phyloP scores from a whole-genome alignment of 1,140 invertebrate species.

The Lepeophtheirus salmonis region DNA sequence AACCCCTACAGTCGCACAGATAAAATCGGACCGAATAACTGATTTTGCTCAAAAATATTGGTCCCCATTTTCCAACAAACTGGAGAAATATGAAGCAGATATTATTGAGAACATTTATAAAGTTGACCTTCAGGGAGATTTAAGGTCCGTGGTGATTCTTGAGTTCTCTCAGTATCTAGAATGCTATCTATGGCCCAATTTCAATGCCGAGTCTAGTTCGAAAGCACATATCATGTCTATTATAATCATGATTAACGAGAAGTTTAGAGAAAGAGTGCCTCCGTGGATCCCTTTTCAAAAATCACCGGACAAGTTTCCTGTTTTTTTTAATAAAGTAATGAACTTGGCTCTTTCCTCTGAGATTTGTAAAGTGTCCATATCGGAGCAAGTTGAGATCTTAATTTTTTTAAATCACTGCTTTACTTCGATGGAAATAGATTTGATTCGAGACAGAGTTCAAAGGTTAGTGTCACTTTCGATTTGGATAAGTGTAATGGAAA shows the following conservation, averaged over 20 bases:
- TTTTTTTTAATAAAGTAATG: slow-evolving; percentile 70
- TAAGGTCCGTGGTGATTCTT: slow-evolving; percentile 69
- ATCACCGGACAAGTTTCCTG: slow-evolving; percentile 54
- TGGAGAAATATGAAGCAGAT: slow-evolving; percentile 44
- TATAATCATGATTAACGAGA: slow-evolving; percentile 93
- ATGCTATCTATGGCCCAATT: slow-evolving; percentile 95
- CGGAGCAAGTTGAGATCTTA: slow-evolving; percentile 66
- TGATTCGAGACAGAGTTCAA: slow-evolving; percentile 81
- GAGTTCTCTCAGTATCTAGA: slow-evolving; percentile 95
- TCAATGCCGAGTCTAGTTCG: slow-evolving; percentile 36
- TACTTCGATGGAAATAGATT: slow-evolving; percentile 79
- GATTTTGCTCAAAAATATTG: slow-evolving; percentile 55
- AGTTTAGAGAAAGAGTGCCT: slow-evolving; percentile 83
- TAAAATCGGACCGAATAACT: slow-evolving; percentile 37
- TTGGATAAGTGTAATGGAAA: slow-evolving; percentile 74
- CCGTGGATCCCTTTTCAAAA: slow-evolving; percentile 84
- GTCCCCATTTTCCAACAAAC: slow-evolving; percentile 51
- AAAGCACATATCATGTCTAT: slow-evolving; percentile 80
- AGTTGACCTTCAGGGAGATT: slow-evolving; percentile 40
- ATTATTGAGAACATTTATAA: slow-evolving; percentile 61
- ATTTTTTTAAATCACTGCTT: slow-evolving; percentile 90
- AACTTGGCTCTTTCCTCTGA: slow-evolving; percentile 42
- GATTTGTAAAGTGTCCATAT: slow-evolving; percentile 35
- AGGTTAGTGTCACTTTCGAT: slow-evolving; percentile 76
- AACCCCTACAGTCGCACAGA: slow-evolving; percentile 2